phyloP scores from a whole-genome alignment of 1,140 invertebrate species.

The Asobara japonica region DNA sequence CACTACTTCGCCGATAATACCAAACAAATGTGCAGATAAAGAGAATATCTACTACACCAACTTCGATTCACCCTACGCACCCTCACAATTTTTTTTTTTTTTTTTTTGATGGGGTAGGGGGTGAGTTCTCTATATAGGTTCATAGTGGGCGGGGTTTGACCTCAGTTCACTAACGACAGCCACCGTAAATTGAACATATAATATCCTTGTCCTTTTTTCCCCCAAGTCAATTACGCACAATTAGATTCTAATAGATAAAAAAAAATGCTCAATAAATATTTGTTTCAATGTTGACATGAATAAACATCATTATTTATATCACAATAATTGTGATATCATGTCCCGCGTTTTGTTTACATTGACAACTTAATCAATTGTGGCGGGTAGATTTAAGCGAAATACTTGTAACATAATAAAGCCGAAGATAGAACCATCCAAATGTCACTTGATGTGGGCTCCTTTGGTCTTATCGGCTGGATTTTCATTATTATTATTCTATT shows the following conservation, averaged over 20 bases:
- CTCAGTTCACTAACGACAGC: conserved; percentile 1
- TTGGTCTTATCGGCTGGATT: neutral
- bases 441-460: neutral
- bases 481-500: neutral
- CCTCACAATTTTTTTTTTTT: neutral
- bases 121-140: neutral
- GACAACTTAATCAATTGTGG: neutral
- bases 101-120: neutral
- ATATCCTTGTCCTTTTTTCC: neutral
- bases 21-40: neutral
- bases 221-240: conserved; percentile 11
- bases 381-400: neutral
- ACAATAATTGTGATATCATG: conserved; percentile 17
- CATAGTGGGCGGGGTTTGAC: neutral
- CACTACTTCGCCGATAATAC: neutral
- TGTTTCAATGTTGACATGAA: neutral
- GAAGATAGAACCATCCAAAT: neutral
- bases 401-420: neutral
- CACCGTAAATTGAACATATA: neutral
- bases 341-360: conserved; percentile 2
- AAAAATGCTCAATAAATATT: neutral
- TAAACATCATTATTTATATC: neutral
- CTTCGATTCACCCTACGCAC: neutral
- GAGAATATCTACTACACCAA: neutral
- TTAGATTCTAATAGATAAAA: conserved; percentile 12